Percentiles rank a stretch among this genome's conserved stretches.
These are phyloP conservation scores for Dynastes tityus DNA, from an alignment of 2,888 invertebrate genomes.

Conservation along the genomic window DNA sequence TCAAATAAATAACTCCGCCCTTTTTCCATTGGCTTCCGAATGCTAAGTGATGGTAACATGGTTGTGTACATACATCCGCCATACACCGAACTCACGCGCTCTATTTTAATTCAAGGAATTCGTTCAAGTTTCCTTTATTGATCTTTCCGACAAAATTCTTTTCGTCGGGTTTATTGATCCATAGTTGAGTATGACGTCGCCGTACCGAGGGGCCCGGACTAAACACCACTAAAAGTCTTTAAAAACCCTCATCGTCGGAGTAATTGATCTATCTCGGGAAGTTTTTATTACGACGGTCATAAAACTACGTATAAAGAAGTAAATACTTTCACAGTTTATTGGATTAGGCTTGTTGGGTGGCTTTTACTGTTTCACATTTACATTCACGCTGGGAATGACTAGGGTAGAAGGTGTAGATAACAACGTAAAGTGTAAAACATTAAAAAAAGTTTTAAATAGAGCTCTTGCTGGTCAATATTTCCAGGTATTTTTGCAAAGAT, in stretches of 20 bases:
- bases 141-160: slow-evolving; percentile 36
- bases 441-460: background rate
- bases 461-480: background rate
- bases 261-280: slow-evolving; percentile 43
- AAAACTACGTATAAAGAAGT: slow-evolving; percentile 31
- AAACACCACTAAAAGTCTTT: slow-evolving; percentile 27
- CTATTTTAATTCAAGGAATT: slow-evolving; percentile 1
- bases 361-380: slow-evolving; percentile 13
- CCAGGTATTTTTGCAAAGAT: background rate
- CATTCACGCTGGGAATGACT: background rate
- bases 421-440: background rate
- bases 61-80: background rate
- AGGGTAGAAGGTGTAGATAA: background rate
- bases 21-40: background rate
- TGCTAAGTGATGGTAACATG: background rate
- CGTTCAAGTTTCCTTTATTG: slow-evolving; percentile 18
- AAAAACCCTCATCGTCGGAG: slow-evolving; percentile 23
- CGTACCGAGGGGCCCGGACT: background rate
- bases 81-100: background rate
- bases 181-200: slow-evolving; percentile 19
- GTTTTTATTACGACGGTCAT: slow-evolving; percentile 32
- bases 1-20: no score
- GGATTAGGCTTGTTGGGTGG: background rate
- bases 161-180: slow-evolving; percentile 36
- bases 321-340: slow-evolving; percentile 22